phyloP scores from a whole-genome alignment of 1,140 invertebrate genomes.

The Brachionus rotundiformis region DNA sequence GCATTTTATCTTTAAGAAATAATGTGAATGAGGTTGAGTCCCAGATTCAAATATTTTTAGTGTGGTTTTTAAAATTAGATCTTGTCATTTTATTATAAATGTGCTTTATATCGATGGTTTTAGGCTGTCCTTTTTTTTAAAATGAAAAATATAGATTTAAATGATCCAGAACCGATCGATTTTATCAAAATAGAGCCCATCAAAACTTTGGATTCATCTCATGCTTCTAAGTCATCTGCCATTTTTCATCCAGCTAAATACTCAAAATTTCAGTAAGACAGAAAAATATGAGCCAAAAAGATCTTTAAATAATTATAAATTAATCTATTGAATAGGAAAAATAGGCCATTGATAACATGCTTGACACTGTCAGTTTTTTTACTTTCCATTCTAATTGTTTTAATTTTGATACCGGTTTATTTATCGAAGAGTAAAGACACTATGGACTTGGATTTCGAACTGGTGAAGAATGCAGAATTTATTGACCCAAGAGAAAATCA shows the following conservation, averaged over 20 bases:
- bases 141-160: not conserved
- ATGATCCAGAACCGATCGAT: not conserved
- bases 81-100: not conserved
- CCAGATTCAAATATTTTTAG: not conserved
- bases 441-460: not conserved
- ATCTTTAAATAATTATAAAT: no score
- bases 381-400: not conserved
- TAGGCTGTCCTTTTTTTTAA: not conserved
- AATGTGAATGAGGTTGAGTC: constrained; percentile 1
- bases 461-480: not conserved
- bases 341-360: not conserved
- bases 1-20: not conserved
- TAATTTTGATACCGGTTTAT: constrained; percentile 1
- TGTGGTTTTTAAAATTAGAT: constrained; percentile 20
- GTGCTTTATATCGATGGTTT: not conserved
- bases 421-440: constrained; percentile 10
- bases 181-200: constrained; percentile 31
- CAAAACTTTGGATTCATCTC: not conserved
- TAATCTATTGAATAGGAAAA: not conserved
- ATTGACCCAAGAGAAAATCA: not conserved
- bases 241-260: constrained; percentile 42
- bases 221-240: not conserved
- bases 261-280: constrained; percentile 10
- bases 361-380: not conserved
- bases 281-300: no score